Conservation (phyloP, 2,888 invertebrate genomes). For the Cremastinae sp. region DNA sequence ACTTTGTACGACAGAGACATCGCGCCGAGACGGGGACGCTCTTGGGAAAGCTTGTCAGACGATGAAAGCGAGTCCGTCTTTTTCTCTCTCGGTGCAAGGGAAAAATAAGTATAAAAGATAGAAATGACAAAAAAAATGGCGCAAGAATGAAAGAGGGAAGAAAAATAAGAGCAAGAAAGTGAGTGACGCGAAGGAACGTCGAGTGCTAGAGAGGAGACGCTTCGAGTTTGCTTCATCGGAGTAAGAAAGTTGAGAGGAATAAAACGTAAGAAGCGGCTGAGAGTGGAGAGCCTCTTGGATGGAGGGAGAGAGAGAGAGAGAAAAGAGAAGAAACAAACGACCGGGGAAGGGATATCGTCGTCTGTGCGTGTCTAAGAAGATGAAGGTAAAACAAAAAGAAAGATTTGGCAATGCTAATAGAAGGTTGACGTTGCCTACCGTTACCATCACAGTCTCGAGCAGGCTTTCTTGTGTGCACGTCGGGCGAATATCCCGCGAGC, state of each 20-base stretch:
- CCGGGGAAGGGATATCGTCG: too few relatives aligned
- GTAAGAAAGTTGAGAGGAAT: slow-evolving; percentile 1
- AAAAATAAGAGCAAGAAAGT: not conserved
- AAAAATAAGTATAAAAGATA: too few relatives aligned
- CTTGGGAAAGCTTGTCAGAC: not conserved
- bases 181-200: not conserved
- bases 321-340: not conserved
- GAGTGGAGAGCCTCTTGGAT: not conserved
- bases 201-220: not conserved
- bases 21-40: slow-evolving; percentile 27
- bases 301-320: not conserved
- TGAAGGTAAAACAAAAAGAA: not conserved
- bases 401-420: slow-evolving; percentile 43
- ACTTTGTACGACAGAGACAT: slow-evolving; percentile 37
- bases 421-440: slow-evolving; percentile 24
- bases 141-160: not conserved
- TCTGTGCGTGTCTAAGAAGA: too few relatives aligned
- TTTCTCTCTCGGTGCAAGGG: too few relatives aligned
- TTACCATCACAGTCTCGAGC: slow-evolving; percentile 13
- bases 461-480: slow-evolving; percentile 8
- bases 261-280: too few relatives aligned
- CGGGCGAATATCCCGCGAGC: not conserved
- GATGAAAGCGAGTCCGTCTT: not conserved
- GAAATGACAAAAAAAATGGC: too few relatives aligned
- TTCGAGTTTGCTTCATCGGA: not conserved